Evolutionary conservation across 2,888 invertebrate genomes (phyloP).

Genomic region (Netelia melanura): DNA sequence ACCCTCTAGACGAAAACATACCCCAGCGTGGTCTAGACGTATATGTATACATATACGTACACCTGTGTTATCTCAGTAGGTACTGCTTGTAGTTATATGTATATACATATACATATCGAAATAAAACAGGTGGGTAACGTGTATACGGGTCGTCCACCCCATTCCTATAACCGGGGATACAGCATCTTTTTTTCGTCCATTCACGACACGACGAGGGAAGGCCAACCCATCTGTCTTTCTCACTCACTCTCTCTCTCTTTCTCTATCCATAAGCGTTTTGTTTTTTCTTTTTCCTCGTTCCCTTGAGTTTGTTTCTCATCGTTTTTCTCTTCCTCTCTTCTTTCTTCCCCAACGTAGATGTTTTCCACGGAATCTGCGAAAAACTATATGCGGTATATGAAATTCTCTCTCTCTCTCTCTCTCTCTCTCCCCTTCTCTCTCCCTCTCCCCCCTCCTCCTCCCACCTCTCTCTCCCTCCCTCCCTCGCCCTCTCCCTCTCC

Average conservation of each 20-base stretch:
- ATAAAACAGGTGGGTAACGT: neutral
- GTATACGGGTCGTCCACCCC: constrained; percentile 6
- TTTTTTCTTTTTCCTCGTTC: constrained; percentile 37
- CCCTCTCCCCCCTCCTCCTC: too few species aligned
- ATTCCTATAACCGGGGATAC: constrained; percentile 30
- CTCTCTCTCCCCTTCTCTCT: too few species aligned
- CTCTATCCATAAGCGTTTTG: neutral
- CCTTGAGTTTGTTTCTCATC: constrained; percentile 40
- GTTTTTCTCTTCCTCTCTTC: neutral
- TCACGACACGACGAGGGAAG: constrained; percentile 3
- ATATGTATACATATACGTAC: neutral
- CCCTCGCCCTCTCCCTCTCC: too few species aligned
- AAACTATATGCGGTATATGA: constrained; percentile 22
- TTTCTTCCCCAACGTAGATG: neutral
- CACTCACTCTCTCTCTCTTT: neutral
- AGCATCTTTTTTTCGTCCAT: constrained; percentile 39
- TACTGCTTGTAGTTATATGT: neutral
- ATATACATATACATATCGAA: neutral
- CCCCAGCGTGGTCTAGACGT: neutral
- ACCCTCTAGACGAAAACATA: constrained; percentile 1
- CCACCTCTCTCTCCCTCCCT: too few species aligned
- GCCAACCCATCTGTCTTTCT: neutral
- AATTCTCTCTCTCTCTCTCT: constrained; percentile 25
- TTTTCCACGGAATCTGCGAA: neutral
- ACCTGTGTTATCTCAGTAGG: neutral